Evolutionary conservation across 2,113 vertebrate genomes (phyloP), one percentile per base, ranked within the genome.

Genomic region (Cyprinodon tularosa): DNA sequence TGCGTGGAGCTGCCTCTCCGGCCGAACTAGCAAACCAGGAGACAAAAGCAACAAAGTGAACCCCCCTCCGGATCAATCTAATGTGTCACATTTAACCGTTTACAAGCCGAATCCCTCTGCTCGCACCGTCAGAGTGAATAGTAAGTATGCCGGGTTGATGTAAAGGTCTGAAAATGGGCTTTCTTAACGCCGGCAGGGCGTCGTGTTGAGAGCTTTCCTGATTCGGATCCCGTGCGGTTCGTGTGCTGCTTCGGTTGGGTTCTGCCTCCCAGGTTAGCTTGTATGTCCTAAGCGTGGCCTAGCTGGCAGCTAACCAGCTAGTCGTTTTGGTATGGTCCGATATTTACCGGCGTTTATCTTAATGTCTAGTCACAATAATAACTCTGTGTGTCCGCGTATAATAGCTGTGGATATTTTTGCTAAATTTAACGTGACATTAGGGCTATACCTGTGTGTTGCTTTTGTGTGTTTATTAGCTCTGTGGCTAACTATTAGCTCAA

Each of bases 41-140:
- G 95, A 96, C 95, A 96, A 96, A 91, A 96, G 95, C 95, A 88
- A 89, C 92, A 90, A 92, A 94, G 90, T 94, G 86, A 92, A 86
- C 88, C 91, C 84, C 88, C 89, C 89, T 88, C 90, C 77, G 91
- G 93, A 93, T 94, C 94, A 91, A 90, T 92, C 93, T 86, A 90
- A 91, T 91, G 90, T 87, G 82, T 92, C 90, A 85, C 83, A 89
- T 92, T 94, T 94, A 94, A 94, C 92, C 74, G 86, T 93, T 93
- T 92, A 72, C 71, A 75, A 92, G 79, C 91, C 89, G 76, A 85
- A 90, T 84, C 72, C 70, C 15, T 17, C 72, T 12, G 70, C 81
- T 81, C 66, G 42, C 65, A 14, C 38, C 81, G 66, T 36, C 15
- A n/a, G 1, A 79, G 42, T 72, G 62, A 37, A 88, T 82, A 81